phyloP scores from a whole-genome alignment of 1,140 invertebrate species.

The Drosophila obscura region DNA sequence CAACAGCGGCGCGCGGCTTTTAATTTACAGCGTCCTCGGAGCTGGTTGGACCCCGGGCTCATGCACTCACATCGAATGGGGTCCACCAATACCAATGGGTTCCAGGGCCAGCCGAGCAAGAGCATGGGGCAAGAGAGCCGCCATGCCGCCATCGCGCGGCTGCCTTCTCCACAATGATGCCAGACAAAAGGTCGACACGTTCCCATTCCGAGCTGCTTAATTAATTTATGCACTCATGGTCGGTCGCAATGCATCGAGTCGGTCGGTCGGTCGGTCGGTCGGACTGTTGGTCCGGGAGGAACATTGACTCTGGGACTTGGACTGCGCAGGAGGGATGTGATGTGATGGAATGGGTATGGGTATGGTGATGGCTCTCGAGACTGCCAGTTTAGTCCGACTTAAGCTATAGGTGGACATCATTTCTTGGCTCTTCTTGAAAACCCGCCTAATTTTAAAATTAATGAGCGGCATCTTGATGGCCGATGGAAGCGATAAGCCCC shows the following conservation, averaged over 20 bases:
- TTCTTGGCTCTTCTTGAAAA: conserved; percentile 74
- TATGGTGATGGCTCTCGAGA: neutral
- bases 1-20: conserved; percentile 65
- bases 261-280: no score
- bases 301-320: no score
- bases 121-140: neutral
- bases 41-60: conserved; percentile 42
- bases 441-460: conserved; percentile 84
- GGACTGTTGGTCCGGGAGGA: no score
- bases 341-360: neutral
- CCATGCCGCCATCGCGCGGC: conserved; percentile 62
- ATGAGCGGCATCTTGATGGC: conserved; percentile 83
- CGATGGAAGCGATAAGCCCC: conserved; percentile 79
- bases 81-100: neutral
- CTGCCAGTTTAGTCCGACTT: conserved; percentile 58
- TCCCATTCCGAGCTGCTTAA: conserved; percentile 83
- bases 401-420: conserved; percentile 67
- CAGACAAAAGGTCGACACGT: conserved; percentile 83
- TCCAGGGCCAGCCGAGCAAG: neutral
- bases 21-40: conserved; percentile 78
- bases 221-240: conserved; percentile 83
- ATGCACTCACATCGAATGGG: conserved; percentile 3
- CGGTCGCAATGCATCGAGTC: conserved; percentile 64
- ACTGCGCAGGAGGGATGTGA: conserved; percentile 11
- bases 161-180: conserved; percentile 64